Percentiles rank a stretch among this genome's conserved stretches.
phyloP scores from a whole-genome alignment of 2,888 invertebrate species.

The Chymomyza caudatula region DNA sequence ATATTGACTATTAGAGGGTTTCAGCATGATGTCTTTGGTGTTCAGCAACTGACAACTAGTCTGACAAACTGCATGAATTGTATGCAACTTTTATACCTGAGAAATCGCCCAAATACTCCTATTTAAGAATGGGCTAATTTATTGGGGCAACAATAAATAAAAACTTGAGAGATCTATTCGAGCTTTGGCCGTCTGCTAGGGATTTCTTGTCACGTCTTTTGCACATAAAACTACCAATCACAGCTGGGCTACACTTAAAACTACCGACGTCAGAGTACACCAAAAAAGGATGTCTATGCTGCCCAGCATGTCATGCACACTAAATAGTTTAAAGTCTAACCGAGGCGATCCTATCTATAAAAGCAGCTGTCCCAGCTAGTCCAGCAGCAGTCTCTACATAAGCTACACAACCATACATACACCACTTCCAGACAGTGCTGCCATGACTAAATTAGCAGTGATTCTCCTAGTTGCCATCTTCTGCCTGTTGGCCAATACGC shows the following conservation, averaged over 20 bases:
- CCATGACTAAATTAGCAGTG: constrained; percentile 68
- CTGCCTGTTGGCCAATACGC: constrained; percentile 40
- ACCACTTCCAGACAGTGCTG: constrained; percentile 3
- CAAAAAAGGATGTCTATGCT: constrained; percentile 63
- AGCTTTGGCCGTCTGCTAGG: constrained; percentile 40
- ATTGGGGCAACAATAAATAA: constrained; percentile 65
- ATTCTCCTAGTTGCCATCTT: constrained; percentile 44
- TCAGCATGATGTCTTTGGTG: background rate
- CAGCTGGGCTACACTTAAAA: constrained; percentile 28
- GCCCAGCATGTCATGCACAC: constrained; percentile 51
- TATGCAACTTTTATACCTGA: background rate
- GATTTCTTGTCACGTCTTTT: constrained; percentile 67
- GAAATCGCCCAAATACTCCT: constrained; percentile 22
- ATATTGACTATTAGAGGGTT: background rate
- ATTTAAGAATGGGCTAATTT: constrained; percentile 60
- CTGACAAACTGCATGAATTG: no score
- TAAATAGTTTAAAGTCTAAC: constrained; percentile 45
- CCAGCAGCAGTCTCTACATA: constrained; percentile 50
- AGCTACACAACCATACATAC: constrained; percentile 12
- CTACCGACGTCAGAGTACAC: constrained; percentile 56
- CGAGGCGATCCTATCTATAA: constrained; percentile 55
- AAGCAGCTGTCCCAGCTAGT: constrained; percentile 30
- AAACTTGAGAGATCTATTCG: constrained; percentile 29
- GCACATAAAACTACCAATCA: constrained; percentile 59
- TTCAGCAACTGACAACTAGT: background rate